These are phyloP conservation scores for Oplegnathus fasciatus DNA, from an alignment of 2,113 vertebrate species.

Conservation along the genomic window DNA sequence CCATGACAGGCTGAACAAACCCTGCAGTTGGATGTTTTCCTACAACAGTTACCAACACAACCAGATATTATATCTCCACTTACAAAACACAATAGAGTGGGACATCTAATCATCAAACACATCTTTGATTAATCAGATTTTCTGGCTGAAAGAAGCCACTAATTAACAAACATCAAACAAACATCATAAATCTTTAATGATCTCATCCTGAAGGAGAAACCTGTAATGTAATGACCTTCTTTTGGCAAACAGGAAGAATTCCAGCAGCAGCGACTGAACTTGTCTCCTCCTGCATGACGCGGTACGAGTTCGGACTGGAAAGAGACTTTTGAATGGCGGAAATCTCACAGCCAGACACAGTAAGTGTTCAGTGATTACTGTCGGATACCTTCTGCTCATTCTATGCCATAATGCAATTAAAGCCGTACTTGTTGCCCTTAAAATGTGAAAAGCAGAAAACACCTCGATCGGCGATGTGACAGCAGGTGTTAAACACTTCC, in stretches of 20 bases:
- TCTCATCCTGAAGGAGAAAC: neutral
- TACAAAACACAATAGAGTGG: neutral
- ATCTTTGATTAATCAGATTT: neutral
- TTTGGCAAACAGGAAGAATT: conserved; percentile 16
- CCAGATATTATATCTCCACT: neutral
- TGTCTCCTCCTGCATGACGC: conserved; percentile 12
- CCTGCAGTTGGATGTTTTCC: neutral
- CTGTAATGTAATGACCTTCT: neutral
- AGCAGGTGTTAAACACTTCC: neutral
- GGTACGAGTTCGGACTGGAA: conserved; percentile 17
- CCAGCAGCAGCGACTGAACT: neutral
- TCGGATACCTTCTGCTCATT: neutral
- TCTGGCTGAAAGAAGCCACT: neutral
- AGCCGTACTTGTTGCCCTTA: neutral
- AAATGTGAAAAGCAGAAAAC: neutral
- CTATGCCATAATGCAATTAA: neutral
- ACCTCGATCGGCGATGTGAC: neutral
- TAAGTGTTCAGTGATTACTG: neutral
- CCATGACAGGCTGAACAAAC: neutral
- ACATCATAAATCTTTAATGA: neutral
- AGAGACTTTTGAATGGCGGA: neutral
- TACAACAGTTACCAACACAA: no score
- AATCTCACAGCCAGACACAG: neutral
- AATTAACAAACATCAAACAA: neutral
- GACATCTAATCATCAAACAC: neutral